Evolutionary conservation across 2,797 vertebrate genomes (phyloP).

Genomic region (Vespertilio murinus): DNA sequence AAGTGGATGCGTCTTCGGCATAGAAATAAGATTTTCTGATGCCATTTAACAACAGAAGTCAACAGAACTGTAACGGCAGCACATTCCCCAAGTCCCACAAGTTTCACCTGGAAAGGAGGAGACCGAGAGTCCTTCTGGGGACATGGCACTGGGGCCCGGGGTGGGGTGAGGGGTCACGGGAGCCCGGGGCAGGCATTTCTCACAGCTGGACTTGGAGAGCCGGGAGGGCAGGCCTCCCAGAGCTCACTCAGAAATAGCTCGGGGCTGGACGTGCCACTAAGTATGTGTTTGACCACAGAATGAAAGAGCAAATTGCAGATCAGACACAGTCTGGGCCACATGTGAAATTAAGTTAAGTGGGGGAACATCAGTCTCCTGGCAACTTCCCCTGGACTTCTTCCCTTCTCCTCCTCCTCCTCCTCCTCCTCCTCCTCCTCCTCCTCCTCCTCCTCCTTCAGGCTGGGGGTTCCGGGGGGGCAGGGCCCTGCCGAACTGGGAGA

Average conservation of each 20-base stretch:
- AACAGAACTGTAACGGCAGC: neutral
- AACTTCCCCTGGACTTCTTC: neutral
- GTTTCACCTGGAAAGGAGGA: neutral
- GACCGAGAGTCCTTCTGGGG: neutral
- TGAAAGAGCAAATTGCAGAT: neutral
- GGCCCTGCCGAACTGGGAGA: neutral
- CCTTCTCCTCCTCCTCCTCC: neutral
- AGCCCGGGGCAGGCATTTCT: neutral
- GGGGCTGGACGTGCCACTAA: neutral
- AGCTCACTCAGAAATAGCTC: neutral
- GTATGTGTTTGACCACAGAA: conserved; percentile 40
- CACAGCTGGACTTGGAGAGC: neutral
- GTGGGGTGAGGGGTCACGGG: neutral
- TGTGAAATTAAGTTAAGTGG: conserved; percentile 32
- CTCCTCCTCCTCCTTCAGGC: neutral
- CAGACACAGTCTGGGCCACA: neutral
- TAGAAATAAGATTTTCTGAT: neutral
- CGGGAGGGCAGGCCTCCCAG: neutral
- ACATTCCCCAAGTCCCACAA: neutral
- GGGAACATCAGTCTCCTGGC: conserved; percentile 14
- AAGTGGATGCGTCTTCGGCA: neutral
- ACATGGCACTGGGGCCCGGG: too few relatives aligned
- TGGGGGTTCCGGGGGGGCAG: neutral
- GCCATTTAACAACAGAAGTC: neutral
- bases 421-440: too few relatives aligned